Evolutionary conservation across 2,888 invertebrate genomes (phyloP), one percentile per base, ranked within the genome.

Genomic region (Epistrophe eligans): DNA sequence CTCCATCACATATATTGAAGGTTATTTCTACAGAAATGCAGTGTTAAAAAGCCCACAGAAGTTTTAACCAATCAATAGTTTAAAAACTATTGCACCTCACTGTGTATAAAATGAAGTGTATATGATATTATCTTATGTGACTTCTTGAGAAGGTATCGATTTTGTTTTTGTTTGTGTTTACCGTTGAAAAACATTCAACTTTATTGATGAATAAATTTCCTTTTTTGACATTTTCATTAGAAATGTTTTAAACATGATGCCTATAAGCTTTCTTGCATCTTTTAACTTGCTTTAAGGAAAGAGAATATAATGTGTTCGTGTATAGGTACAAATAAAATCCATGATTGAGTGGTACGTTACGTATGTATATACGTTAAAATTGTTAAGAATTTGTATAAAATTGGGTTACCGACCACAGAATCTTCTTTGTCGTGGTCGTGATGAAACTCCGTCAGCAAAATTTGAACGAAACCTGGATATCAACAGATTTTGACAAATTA

Each of bases 161-260:
- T 85, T 85, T 70, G 57, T 70, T 43, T 81, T 82, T 64, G 45
- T 67, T 57, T 77, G 32, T 62, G n/a, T 58, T 62, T 62, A 50
- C 73, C 62, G 73, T 84, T 81, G 77, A 79, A 80, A 45, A 48
- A 72, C 74, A 82, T 82, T 77, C 55, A 50, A 73, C 77, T 84
- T 73, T 85, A 85, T 82, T 82, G 77, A 73, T 85, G 77, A 85
- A 77, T 81, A 71, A 72, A 84, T 73, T 73, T 82, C 28, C 66
- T 52, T 81, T 19, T 70, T 64, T 71, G 70, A 43, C 50, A 70
- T 85, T 73, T 70, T 57, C 77, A 67, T 77, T 35, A 19, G 50
- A 55, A 38, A 52, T 62, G n/a, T 74, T 40, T 52, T 48, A 11
- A 66, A 35, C 1, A 50, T 66, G 35, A 66, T 35, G 35, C 15